Percentiles rank a stretch among this genome's conserved stretches.
phyloP scores from a whole-genome alignment of 2,888 invertebrate species.

The Epirrita christyi region DNA sequence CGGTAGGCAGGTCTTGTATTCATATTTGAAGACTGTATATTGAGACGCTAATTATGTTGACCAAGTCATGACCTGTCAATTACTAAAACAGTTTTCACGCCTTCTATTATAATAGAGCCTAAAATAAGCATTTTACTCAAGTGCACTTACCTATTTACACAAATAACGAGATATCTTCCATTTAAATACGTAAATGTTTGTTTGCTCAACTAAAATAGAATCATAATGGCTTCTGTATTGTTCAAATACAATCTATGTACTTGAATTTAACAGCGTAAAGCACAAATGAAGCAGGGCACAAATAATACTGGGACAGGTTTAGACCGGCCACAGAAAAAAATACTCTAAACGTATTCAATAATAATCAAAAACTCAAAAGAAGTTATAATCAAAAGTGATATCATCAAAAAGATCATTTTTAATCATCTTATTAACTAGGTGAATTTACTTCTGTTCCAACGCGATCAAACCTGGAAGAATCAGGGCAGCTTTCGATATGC shows the following conservation, averaged over 20 bases:
- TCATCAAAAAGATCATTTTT: too few species aligned
- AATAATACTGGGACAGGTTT: constrained; percentile 2
- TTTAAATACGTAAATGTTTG: background rate
- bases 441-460: too few species aligned
- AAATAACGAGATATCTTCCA: constrained; percentile 1
- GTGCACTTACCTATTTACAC: constrained; percentile 1
- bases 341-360: background rate
- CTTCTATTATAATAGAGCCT: constrained; percentile 8
- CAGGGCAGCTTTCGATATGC: too few species aligned
- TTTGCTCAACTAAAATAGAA: constrained; percentile 3
- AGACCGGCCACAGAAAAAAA: background rate
- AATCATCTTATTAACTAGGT: too few species aligned
- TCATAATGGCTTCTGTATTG: constrained; percentile 29
- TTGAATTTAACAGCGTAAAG: constrained; percentile 21
- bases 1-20: constrained; percentile 3
- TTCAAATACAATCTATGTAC: constrained; percentile 25
- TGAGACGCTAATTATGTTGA: constrained; percentile 21
- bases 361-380: background rate
- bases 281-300: constrained; percentile 31
- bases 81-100: constrained; percentile 27
- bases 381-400: too few species aligned
- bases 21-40: background rate
- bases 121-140: constrained; percentile 1
- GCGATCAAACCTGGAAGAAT: too few species aligned
- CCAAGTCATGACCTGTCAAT: constrained; percentile 24